Evolutionary conservation across 2,888 invertebrate species (phyloP).

Genomic region (Mythimna impura): DNA sequence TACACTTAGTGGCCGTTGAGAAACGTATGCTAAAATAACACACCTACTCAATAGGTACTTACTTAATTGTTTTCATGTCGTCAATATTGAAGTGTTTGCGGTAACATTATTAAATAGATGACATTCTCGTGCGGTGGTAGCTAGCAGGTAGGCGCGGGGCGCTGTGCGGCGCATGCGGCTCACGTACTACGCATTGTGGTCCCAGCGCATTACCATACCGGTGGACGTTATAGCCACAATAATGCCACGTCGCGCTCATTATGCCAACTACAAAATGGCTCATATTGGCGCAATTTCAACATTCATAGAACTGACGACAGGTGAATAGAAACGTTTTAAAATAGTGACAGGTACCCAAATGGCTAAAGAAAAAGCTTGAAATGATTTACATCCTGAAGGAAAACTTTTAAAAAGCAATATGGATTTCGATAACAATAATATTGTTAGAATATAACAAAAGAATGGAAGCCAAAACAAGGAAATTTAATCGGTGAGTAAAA

Average conservation of each 20-base stretch:
- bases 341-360: constrained; percentile 4
- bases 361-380: background rate
- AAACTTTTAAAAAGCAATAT: background rate
- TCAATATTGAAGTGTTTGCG: constrained; percentile 25
- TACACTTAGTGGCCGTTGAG: constrained; percentile 8
- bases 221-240: constrained; percentile 53
- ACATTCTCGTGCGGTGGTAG: constrained; percentile 35
- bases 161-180: constrained; percentile 47
- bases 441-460: background rate
- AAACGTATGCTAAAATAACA: constrained; percentile 10
- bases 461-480: constrained; percentile 5
- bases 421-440: background rate
- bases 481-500: background rate
- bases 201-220: constrained; percentile 63
- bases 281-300: constrained; percentile 55
- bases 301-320: constrained; percentile 26
- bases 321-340: constrained; percentile 24
- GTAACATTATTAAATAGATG: constrained; percentile 46
- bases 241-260: constrained; percentile 59
- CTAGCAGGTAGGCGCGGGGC: background rate
- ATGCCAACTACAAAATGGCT: constrained; percentile 53
- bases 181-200: constrained; percentile 66
- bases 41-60: background rate
- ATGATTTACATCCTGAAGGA: background rate
- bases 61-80: constrained; percentile 10